Evolutionary conservation across 1,140 invertebrate genomes (phyloP).

Genomic region (Aporrectodea caliginosa): DNA sequence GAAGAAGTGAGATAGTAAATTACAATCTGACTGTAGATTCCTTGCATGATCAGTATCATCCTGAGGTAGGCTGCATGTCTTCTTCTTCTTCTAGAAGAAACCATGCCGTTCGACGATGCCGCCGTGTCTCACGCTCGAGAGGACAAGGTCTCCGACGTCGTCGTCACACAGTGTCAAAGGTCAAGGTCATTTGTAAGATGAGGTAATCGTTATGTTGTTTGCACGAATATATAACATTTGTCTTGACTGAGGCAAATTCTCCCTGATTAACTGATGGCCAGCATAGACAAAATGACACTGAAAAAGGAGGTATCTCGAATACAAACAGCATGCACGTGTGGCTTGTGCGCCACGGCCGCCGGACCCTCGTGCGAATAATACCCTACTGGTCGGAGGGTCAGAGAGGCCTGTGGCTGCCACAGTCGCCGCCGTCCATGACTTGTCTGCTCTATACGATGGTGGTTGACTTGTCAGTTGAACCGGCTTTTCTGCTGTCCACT

Average conservation of each 20-base stretch:
- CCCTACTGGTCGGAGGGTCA: neutral
- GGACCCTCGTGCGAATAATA: neutral
- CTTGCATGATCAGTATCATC: neutral
- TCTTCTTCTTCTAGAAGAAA: neutral
- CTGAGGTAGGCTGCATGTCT: neutral
- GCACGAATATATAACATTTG: constrained; percentile 1
- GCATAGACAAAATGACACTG: neutral
- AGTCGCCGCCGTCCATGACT: neutral
- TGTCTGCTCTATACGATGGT: neutral
- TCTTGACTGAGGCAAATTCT: neutral
- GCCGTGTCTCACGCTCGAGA: neutral
- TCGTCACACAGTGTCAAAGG: neutral
- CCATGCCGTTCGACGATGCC: neutral
- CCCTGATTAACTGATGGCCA: neutral
- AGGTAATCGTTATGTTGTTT: neutral
- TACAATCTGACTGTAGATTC: neutral
- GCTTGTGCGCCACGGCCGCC: no score
- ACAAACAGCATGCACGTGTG: neutral
- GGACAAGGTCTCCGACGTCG: neutral
- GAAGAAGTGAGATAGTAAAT: neutral
- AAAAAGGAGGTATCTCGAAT: neutral
- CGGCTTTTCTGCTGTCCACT: neutral
- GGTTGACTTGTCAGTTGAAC: neutral
- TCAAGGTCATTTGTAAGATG: neutral
- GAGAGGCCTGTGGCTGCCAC: no score